Evolutionary conservation across 1,140 invertebrate genomes (phyloP).

Genomic region (Scaptomyza hsui): DNA sequence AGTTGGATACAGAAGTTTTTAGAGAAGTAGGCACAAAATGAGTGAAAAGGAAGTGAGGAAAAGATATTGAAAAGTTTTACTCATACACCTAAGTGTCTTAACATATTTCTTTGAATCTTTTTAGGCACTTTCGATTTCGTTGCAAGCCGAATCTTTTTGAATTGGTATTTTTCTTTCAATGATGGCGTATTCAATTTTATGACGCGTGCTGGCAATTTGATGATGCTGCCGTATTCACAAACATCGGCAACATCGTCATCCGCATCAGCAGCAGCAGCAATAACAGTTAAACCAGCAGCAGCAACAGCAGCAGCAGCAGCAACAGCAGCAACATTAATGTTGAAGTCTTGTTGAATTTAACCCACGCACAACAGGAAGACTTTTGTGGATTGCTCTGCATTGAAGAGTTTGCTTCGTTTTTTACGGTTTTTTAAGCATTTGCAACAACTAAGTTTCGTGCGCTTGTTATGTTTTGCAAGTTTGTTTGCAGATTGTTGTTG

Average conservation of each 20-base stretch:
- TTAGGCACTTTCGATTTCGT: neutral
- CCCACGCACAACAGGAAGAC: conserved; percentile 79
- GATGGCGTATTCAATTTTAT: conserved; percentile 38
- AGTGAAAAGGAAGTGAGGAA: too few relatives aligned
- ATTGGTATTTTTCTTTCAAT: conserved; percentile 15
- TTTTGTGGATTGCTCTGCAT: conserved; percentile 47
- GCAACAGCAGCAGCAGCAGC: conserved; percentile 29
- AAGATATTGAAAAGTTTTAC: too few relatives aligned
- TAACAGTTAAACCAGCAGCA: conserved; percentile 1
- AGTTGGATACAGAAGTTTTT: neutral
- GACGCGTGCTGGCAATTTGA: conserved; percentile 68
- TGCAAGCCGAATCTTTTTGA: conserved; percentile 6
- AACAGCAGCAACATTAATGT: conserved; percentile 20
- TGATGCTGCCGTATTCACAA: conserved; percentile 30
- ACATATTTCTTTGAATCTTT: too few relatives aligned
- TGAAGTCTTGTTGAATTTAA: conserved; percentile 45
- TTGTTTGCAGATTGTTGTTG: conserved; percentile 64
- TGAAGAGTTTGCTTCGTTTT: conserved; percentile 28
- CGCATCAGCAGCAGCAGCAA: conserved; percentile 16
- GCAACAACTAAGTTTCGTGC: too few relatives aligned
- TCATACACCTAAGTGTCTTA: too few relatives aligned
- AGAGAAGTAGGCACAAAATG: too few relatives aligned
- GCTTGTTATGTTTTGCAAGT: conserved; percentile 47
- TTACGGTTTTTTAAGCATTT: conserved; percentile 27
- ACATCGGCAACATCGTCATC: conserved; percentile 9